Percentiles rank a stretch among this genome's conserved stretches.
These are phyloP conservation scores for Lepeophtheirus salmonis DNA, from an alignment of 1,140 invertebrate species.

Conservation along the genomic window DNA sequence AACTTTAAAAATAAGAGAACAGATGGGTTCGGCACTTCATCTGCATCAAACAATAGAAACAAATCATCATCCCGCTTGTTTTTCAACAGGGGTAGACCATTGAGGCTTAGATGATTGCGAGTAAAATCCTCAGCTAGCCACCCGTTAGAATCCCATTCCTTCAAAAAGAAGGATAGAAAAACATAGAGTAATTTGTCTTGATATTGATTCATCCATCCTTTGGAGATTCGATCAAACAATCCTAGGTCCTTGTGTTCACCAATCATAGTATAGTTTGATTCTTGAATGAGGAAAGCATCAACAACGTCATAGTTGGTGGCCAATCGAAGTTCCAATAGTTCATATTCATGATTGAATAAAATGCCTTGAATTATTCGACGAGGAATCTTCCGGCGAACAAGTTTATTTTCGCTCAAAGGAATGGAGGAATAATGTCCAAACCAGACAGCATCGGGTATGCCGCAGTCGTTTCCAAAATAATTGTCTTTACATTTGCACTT, in stretches of 20 bases:
- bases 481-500: constrained; percentile 20
- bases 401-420: constrained; percentile 14
- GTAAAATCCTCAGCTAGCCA: constrained; percentile 23
- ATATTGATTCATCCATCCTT: constrained; percentile 24
- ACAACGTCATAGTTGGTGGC: constrained; percentile 38
- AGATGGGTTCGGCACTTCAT: constrained; percentile 38
- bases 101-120: constrained; percentile 23
- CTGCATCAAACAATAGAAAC: constrained; percentile 35
- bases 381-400: constrained; percentile 30
- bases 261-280: constrained; percentile 31
- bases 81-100: constrained; percentile 26
- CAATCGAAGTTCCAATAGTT: constrained; percentile 37
- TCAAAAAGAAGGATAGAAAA: constrained; percentile 26
- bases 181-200: constrained; percentile 38
- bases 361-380: constrained; percentile 38
- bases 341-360: constrained; percentile 35
- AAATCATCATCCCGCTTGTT: constrained; percentile 39
- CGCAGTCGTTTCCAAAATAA: constrained; percentile 23
- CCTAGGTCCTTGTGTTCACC: constrained; percentile 25
- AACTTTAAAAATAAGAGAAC: constrained; percentile 43
- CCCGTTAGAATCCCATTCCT: constrained; percentile 20
- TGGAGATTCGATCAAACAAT: constrained; percentile 24
- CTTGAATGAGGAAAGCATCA: constrained; percentile 42
- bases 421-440: constrained; percentile 16
- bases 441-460: constrained; percentile 23